Conservation (phyloP, 2,797 vertebrate genomes). For the Lates japonicus region DNA sequence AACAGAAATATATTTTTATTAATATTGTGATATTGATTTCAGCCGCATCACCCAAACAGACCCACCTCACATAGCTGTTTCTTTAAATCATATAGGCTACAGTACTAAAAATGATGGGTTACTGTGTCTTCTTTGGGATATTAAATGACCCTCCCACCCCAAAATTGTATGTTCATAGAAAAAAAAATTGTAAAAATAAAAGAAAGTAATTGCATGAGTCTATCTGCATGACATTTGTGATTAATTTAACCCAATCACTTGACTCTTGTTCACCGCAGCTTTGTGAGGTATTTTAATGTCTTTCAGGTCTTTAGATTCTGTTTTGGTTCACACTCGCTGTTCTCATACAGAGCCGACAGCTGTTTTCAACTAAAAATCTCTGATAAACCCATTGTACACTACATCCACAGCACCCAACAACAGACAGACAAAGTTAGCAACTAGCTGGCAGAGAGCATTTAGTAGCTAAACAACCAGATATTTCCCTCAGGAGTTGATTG, state of each 20-base stretch:
- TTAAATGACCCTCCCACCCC: neutral
- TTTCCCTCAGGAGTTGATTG: neutral
- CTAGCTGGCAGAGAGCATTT: neutral
- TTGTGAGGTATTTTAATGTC: neutral
- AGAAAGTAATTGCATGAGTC: neutral
- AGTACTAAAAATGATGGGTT: neutral
- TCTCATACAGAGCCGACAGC: neutral
- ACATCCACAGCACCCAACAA: neutral
- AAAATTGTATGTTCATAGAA: neutral
- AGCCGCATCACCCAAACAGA: neutral
- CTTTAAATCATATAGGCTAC: neutral
- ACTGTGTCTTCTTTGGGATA: neutral
- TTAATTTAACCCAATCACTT: neutral
- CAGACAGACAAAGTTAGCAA: neutral
- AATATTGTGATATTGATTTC: neutral
- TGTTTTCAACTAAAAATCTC: conserved; percentile 7
- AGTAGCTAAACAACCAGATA: conserved; percentile 1
- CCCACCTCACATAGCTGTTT: neutral
- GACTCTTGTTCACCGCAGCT: neutral
- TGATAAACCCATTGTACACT: neutral
- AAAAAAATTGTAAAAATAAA: neutral
- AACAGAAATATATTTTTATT: neutral
- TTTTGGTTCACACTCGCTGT: neutral
- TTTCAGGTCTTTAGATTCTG: neutral
- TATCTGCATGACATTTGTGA: neutral